Base-by-base conservation (phyloP, 2,113 vertebrate genomes). In the Corvus cornix region DNA sequence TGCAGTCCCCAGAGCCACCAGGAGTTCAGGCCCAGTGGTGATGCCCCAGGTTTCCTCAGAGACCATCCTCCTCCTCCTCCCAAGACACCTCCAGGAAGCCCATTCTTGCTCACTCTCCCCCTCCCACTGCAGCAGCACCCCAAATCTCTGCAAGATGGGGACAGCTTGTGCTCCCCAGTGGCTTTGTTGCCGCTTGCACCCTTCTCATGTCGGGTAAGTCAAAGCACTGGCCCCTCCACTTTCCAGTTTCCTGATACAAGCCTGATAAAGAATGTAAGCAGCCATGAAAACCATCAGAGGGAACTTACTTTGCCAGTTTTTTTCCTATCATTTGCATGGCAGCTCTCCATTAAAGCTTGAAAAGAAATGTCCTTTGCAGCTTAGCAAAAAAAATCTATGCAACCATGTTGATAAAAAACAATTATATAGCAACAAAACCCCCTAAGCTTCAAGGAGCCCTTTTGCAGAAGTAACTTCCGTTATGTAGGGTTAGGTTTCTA, bases 101-200 rank as follows among this genome's bases (percentile, higher is more conserved):
- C 1, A 2, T 37, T 63, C 30, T 39, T 7, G 0, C 3, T 62
- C 24, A 22, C 2, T 6, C 22, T 37, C 5, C 37, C 8, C 5
- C 46, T 69, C 22, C 21, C 63, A 84, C 22, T 3, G 0, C 43
- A 78, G 48, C 48, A 87, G 26, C 26, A 48, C 7, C 15, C 10
- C 49, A 69, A 1, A 18, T 62, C 24, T 37, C 24, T n/a, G 7
- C 2, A 1, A 33, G 3, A 0, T 60, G 16, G 18, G 27, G 11
- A 21, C 26, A 67, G 19, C 4, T 44, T 4, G 0, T 53, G 43
- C 17, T 87, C 24, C 30, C 21, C 48, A 12, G 33, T 0, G 5
- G 7, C 4, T 72, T 46, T 72, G 11, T 31, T 78, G 35, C 17
- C 6, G 13, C 30, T 68, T n/a, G 15, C 46, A 69, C 11, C 4